Evolutionary conservation across 2,797 vertebrate species (phyloP), one percentile per base, ranked within the genome.

Genomic region (Chrysocyon brachyurus): DNA sequence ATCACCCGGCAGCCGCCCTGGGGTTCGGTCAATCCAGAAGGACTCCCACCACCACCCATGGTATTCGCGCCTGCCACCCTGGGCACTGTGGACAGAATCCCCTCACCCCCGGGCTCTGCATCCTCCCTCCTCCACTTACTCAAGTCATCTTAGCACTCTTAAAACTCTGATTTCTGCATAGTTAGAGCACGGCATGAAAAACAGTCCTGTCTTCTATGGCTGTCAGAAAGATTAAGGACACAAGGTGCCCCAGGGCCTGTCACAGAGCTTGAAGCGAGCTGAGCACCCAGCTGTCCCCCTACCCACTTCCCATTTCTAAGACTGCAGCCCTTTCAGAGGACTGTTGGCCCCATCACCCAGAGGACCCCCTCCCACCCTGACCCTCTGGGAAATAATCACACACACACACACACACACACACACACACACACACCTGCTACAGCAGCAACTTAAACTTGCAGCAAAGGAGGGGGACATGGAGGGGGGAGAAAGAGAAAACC

Each of bases 1-100:
- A 46, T 33, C 5, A 2, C 12, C n/a, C 68, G 3, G 22, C 31
- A 70, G 21, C 0, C 0, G 3, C 2, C 11, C 59, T n/a, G 56
- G 57, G 49, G 66, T 49, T 24, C 14, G 1, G 46, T 16, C 1
- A 7, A 46, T 16, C 14, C 14, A 3, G 72, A n/a, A 87, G 6
- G 77, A 46, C 3, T 5, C 56, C 26, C 54, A 4, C 4, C 40
- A 40, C 40, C 40, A 46, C 7, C 40, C 40, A 46, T 46, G 1
- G 33, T 54, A 54, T 26, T 54, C 68, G 57, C 31, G 7, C 46
- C 11, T 31, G 14, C 12, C 40, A 46, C 1, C 14, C 22, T 14
- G 3, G 0, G 3, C 5, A 21, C 24, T 40, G 28, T 1, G 19
- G 8, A 12, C 3, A 4, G 61, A 59, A n/a, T 14, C 64, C 26